Evolutionary conservation across 2,888 invertebrate species (phyloP).

Genomic region (Meganola albula): DNA sequence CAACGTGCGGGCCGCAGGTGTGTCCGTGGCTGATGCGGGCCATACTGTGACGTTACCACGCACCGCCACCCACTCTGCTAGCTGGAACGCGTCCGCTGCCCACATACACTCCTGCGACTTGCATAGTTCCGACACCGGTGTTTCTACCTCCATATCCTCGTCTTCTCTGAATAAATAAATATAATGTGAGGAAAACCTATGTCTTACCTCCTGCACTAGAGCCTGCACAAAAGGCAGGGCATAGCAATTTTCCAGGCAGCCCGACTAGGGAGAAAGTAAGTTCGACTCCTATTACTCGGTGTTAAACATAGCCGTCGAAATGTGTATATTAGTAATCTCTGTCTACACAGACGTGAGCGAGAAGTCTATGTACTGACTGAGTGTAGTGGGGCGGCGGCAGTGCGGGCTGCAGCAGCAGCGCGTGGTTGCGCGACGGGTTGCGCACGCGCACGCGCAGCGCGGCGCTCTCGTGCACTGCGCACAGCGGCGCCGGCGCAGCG

Average conservation of each 20-base stretch:
- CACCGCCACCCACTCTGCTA: conserved; percentile 40
- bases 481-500: conserved; percentile 28
- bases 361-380: too few relatives aligned
- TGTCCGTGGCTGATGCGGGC: conserved; percentile 6
- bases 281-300: too few relatives aligned
- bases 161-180: background rate
- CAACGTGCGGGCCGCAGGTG: conserved; percentile 15
- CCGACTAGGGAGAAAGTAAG: too few relatives aligned
- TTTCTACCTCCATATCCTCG: too few relatives aligned
- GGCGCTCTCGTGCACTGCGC: conserved; percentile 62
- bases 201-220: too few relatives aligned
- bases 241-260: too few relatives aligned
- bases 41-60: conserved; percentile 14
- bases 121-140: conserved; percentile 15
- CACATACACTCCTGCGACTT: conserved; percentile 25
- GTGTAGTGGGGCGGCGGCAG: too few relatives aligned
- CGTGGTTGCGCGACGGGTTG: conserved; percentile 82
- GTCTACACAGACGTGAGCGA: too few relatives aligned
- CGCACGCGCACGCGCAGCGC: conserved; percentile 81
- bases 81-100: conserved; percentile 35
- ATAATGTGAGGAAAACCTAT: too few relatives aligned
- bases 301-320: too few relatives aligned
- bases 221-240: too few relatives aligned
- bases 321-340: too few relatives aligned
- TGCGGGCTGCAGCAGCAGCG: background rate